Conservation (phyloP, 2,113 vertebrate species). For the Colistium nudipinnis region DNA sequence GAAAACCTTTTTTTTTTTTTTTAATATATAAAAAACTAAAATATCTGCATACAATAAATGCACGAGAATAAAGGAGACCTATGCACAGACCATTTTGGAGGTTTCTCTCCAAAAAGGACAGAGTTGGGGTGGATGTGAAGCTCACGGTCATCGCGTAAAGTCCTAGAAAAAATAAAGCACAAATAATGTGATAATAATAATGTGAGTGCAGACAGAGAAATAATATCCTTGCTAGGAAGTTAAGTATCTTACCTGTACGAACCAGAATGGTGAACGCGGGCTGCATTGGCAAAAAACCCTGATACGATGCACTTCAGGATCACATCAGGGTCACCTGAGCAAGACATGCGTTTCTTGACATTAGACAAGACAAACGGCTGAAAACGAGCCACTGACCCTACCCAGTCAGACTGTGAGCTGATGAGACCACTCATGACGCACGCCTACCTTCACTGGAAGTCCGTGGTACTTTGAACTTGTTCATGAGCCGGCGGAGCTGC, state of each 20-base stretch:
- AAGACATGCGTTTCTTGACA: not conserved
- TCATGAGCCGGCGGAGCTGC: constrained; percentile 93
- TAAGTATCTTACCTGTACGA: constrained; percentile 87
- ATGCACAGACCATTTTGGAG: constrained; percentile 91
- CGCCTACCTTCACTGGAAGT: constrained; percentile 93
- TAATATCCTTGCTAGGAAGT: not conserved
- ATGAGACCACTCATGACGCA: not conserved
- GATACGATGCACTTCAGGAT: constrained; percentile 94
- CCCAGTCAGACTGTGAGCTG: not conserved
- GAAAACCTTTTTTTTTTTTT: not conserved
- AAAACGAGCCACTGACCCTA: not conserved
- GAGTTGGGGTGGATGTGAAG: constrained; percentile 96
- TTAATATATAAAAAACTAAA: not conserved
- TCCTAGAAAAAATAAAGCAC: constrained; percentile 78
- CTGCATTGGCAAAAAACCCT: constrained; percentile 97
- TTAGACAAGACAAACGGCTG: not conserved
- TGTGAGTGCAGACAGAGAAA: not conserved
- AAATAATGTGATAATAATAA: not conserved
- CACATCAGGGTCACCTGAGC: constrained; percentile 93
- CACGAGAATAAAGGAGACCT: not conserved
- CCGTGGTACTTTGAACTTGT: constrained; percentile 95
- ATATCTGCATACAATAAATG: not conserved
- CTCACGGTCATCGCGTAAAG: constrained; percentile 94
- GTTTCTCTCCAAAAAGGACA: constrained; percentile 94
- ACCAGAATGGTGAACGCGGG: constrained; percentile 94